Evolutionary conservation across 2,113 vertebrate genomes (phyloP), one percentile per base, ranked within the genome.

Genomic region (Neogale vison): DNA sequence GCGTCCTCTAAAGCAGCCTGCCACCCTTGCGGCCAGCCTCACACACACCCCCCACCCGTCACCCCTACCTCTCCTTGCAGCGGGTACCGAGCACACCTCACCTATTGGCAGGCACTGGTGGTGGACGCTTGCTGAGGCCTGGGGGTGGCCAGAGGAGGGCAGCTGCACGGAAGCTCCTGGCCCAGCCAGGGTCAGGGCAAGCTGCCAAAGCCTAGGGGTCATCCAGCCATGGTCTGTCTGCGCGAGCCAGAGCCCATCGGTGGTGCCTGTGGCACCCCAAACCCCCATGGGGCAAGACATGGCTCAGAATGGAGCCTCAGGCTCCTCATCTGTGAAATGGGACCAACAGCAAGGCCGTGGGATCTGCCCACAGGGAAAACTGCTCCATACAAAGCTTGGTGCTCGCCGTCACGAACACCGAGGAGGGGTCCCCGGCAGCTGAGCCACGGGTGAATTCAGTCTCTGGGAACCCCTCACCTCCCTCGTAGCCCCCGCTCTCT

Each of bases 181-280:
- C 31, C 57, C 83, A 21, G 69, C 57, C 67, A 0, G 65, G 67
- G 76, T 47, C 69, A 24, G 69, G 36, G 21, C 17, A 71, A 71
- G 34, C 67, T 1, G n/a, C 67, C n/a, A 36, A 21, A 3, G 8
- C 67, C 67, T 8, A 3, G 67, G 67, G 34, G 67, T 17, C 17
- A 20, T 71, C 67, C 20, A 36, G 7, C 45, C 72, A 23, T 6
- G 31, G 8, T 17, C 39, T 34, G n/a, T 18, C 45, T 79, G 72
- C 10, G 29, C 17, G 1, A 14, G 42, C 12, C 29, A 17, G 26
- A 83, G 77, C 65, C 36, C n/a, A 14, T 4, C 26, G 34, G 67
- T 47, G 67, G 11, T 47, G 18, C 63, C 36, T 0, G 0, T 47
- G 0, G 11, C 8, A 42, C 1, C 65, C 71, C 39, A 17, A 76